These are phyloP conservation scores for Tetropium fuscum DNA, from an alignment of 2,888 invertebrate species.

Conservation along the genomic window DNA sequence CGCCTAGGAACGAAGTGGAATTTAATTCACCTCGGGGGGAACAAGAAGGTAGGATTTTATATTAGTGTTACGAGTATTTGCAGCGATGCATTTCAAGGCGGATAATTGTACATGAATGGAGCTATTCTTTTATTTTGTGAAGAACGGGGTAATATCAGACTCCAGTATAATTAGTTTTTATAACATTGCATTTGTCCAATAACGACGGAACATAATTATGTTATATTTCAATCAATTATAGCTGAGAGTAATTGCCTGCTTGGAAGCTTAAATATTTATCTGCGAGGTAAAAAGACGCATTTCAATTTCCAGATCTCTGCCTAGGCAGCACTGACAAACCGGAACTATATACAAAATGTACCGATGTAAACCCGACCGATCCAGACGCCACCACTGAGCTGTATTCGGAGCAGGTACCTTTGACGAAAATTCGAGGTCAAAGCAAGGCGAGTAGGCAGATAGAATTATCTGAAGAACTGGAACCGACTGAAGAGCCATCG, in stretches of 20 bases:
- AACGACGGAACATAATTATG: no score
- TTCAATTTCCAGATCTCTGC: no score
- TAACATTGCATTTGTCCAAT: no score
- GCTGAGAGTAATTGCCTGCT: no score
- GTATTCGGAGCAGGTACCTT: slow-evolving; percentile 30
- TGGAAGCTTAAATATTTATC: no score
- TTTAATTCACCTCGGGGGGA: slow-evolving; percentile 5
- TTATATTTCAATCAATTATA: no score
- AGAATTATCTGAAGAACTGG: neutral
- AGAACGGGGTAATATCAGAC: no score
- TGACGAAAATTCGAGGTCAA: neutral
- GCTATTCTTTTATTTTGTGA: no score
- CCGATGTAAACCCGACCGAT: slow-evolving; percentile 21
- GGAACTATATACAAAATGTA: no score
- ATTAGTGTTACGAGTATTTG: neutral
- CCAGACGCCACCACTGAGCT: slow-evolving; percentile 27
- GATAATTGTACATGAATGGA: neutral
- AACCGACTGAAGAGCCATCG: slow-evolving; percentile 1
- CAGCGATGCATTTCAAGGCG: neutral
- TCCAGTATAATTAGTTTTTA: no score
- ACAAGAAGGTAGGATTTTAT: slow-evolving; percentile 26
- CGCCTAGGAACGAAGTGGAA: neutral
- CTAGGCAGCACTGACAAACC: no score
- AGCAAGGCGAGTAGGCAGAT: neutral
- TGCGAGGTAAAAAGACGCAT: no score